Evolutionary conservation across 2,888 invertebrate genomes (phyloP).

Genomic region (Caenorhabditis sp.): DNA sequence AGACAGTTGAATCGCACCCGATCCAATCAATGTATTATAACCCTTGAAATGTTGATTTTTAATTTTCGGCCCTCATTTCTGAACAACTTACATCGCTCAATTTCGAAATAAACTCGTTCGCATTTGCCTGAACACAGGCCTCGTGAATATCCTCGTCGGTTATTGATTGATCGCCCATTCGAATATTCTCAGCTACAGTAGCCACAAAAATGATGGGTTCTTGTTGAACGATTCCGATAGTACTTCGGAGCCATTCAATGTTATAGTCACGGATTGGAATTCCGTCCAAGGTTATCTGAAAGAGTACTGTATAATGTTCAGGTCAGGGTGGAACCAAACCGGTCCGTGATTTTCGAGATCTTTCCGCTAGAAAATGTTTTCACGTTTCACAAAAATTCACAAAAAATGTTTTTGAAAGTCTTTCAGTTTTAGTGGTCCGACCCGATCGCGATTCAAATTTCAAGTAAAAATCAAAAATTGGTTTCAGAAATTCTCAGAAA

Average conservation of each 20-base stretch:
- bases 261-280: slow-evolving; percentile 59
- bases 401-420: too few relatives aligned
- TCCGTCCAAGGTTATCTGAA: slow-evolving; percentile 72
- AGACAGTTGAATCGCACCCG: slow-evolving; percentile 45
- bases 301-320: slow-evolving; percentile 6
- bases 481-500: too few relatives aligned
- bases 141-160: slow-evolving; percentile 56
- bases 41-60: slow-evolving; percentile 15
- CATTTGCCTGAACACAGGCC: slow-evolving; percentile 70
- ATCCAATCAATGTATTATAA: slow-evolving; percentile 44
- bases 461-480: too few relatives aligned
- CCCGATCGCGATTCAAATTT: too few relatives aligned
- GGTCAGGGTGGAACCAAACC: background rate
- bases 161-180: slow-evolving; percentile 72
- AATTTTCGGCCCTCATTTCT: too few relatives aligned
- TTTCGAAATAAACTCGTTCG: slow-evolving; percentile 72
- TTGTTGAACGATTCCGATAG: slow-evolving; percentile 72
- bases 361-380: too few relatives aligned
- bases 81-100: slow-evolving; percentile 62
- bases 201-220: slow-evolving; percentile 72
- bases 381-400: too few relatives aligned
- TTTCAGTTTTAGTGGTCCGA: too few relatives aligned
- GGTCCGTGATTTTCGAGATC: too few relatives aligned
- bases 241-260: slow-evolving; percentile 70
- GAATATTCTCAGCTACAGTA: slow-evolving; percentile 71